Percentiles rank a stretch among this genome's conserved stretches.
Evolutionary conservation across 2,888 invertebrate genomes (phyloP).

Genomic region (Caenorhabditis drosophilae): DNA sequence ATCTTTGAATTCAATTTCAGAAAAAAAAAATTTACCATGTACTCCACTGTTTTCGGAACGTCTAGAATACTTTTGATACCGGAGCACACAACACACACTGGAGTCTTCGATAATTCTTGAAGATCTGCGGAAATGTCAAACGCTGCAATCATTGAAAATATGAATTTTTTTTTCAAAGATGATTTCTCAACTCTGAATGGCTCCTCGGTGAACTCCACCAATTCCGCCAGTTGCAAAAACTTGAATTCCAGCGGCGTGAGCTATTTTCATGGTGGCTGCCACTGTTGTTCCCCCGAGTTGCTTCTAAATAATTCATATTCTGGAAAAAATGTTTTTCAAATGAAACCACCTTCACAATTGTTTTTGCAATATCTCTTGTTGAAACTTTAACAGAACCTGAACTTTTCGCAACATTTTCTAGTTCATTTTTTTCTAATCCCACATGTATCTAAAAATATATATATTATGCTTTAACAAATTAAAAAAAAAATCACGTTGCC

Average conservation of each 20-base stretch:
- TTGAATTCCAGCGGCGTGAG: slow-evolving; percentile 82
- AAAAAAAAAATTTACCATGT: slow-evolving; percentile 76
- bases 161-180: too few relatives aligned
- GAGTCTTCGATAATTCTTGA: slow-evolving; percentile 84
- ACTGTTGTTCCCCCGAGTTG: slow-evolving; percentile 88
- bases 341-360: slow-evolving; percentile 46
- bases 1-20: neutral
- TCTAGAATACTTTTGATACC: slow-evolving; percentile 97
- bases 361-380: slow-evolving; percentile 71
- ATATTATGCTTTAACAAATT: slow-evolving; percentile 1
- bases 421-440: slow-evolving; percentile 75
- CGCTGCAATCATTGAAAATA: slow-evolving; percentile 61
- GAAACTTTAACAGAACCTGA: slow-evolving; percentile 81
- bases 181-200: slow-evolving; percentile 81
- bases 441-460: slow-evolving; percentile 48
- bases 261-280: slow-evolving; percentile 87
- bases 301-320: slow-evolving; percentile 27
- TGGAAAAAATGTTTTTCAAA: neutral
- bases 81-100: slow-evolving; percentile 88
- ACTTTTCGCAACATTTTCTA: slow-evolving; percentile 77
- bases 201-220: slow-evolving; percentile 92
- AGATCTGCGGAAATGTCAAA: slow-evolving; percentile 94
- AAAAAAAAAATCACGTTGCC: slow-evolving; percentile 72
- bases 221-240: slow-evolving; percentile 91
- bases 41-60: slow-evolving; percentile 90